A percentile compares a stretch with the other conserved stretches of the same genome.
Conservation (phyloP, 2,888 invertebrate genomes). For the Sphaerophoria taeniata region DNA sequence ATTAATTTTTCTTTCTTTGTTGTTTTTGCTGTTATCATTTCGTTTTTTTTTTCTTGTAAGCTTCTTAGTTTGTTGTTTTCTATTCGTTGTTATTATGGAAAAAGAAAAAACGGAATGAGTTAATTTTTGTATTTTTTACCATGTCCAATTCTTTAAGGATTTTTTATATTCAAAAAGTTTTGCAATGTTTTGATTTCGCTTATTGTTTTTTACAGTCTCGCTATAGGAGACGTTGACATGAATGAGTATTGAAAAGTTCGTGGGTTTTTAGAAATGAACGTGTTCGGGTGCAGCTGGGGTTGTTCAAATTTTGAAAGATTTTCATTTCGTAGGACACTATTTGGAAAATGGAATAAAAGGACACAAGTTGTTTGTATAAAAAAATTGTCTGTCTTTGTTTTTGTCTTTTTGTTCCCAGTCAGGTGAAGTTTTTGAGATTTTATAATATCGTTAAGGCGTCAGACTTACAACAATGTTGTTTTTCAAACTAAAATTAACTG, state of each 20-base stretch:
- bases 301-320: too few relatives aligned
- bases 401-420: too few relatives aligned
- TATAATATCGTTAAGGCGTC: too few relatives aligned
- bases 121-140: constrained; percentile 37
- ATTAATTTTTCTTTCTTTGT: constrained; percentile 63
- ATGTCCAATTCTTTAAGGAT: background rate
- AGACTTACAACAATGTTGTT: too few relatives aligned
- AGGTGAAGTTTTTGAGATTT: too few relatives aligned
- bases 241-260: constrained; percentile 24
- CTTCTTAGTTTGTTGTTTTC: constrained; percentile 3
- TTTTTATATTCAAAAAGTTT: constrained; percentile 59
- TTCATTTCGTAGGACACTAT: too few relatives aligned
- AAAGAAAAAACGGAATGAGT: constrained; percentile 38
- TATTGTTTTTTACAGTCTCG: background rate
- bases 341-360: too few relatives aligned
- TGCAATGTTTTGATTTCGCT: constrained; percentile 37
- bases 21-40: constrained; percentile 14
- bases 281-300: too few relatives aligned
- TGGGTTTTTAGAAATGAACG: background rate
- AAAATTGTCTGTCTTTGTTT: too few relatives aligned
- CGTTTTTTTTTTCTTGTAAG: background rate
- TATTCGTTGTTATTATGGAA: constrained; percentile 1
- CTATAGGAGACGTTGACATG: constrained; percentile 1
- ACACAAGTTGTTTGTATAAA: too few relatives aligned
- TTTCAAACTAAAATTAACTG: too few relatives aligned